phyloP scores from a whole-genome alignment of 2,888 invertebrate species.

The Dryococelus australis region DNA sequence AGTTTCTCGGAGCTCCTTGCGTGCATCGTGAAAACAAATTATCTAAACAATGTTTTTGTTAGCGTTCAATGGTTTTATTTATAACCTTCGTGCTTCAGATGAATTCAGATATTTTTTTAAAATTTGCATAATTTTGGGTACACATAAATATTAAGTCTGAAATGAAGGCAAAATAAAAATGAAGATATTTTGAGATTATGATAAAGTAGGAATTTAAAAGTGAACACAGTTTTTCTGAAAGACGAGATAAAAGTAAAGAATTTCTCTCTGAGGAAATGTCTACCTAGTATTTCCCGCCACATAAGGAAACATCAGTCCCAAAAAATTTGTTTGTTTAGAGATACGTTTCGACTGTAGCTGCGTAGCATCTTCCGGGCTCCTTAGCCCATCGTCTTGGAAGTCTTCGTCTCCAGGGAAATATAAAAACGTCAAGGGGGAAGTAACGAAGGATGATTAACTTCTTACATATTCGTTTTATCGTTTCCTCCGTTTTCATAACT shows the following conservation, averaged over 20 bases:
- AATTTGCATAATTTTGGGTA: no score
- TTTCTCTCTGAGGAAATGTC: not conserved
- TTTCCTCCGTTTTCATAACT: not conserved
- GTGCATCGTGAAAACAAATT: no score
- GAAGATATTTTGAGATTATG: not conserved
- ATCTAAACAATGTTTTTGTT: no score
- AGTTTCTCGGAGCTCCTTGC: no score
- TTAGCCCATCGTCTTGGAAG: not conserved
- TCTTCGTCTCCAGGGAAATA: not conserved
- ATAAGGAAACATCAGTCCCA: not conserved
- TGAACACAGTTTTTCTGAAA: not conserved
- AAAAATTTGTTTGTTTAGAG: not conserved
- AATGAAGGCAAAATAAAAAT: not conserved
- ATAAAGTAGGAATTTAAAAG: not conserved
- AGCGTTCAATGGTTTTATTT: no score
- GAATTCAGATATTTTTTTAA: no score
- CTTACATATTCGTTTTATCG: not conserved
- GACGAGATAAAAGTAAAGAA: not conserved
- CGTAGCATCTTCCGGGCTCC: not conserved
- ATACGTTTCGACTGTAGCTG: not conserved
- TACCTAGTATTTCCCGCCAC: not conserved
- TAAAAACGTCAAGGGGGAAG: not conserved
- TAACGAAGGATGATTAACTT: not conserved
- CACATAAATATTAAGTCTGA: no score
- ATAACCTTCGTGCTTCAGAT: no score